Evolutionary conservation across 2,888 invertebrate genomes (phyloP).

Genomic region (Eutolmus rufibarbis): DNA sequence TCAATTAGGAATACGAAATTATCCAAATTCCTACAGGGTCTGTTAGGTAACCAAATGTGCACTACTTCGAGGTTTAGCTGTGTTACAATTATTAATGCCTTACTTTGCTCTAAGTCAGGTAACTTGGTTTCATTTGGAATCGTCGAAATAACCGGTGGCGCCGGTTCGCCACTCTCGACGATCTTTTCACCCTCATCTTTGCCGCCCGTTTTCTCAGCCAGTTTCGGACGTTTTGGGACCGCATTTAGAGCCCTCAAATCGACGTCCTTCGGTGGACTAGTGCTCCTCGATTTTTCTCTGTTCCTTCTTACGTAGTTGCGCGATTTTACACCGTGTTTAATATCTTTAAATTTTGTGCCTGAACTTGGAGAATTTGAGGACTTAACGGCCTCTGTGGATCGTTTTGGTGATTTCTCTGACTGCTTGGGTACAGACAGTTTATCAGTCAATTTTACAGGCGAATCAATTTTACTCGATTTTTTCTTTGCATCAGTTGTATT

Average conservation of each 20-base stretch:
- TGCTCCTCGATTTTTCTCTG: constrained; percentile 69
- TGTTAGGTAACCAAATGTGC: constrained; percentile 48
- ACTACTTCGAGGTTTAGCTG: constrained; percentile 47
- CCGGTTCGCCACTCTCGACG: neutral
- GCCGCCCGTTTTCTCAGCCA: neutral
- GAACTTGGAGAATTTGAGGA: constrained; percentile 21
- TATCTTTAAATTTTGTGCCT: constrained; percentile 64
- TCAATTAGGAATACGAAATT: neutral
- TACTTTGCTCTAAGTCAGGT: constrained; percentile 48
- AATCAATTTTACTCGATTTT: constrained; percentile 12
- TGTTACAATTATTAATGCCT: constrained; percentile 44
- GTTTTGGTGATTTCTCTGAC: constrained; percentile 46
- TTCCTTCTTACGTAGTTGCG: constrained; percentile 74
- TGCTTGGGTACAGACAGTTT: constrained; percentile 22
- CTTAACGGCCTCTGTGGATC: neutral
- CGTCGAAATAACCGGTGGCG: neutral
- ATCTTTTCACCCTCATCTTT: neutral
- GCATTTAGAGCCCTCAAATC: constrained; percentile 43
- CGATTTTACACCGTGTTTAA: constrained; percentile 67
- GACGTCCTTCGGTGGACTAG: constrained; percentile 51
- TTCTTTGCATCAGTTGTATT: neutral
- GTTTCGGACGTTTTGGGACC: constrained; percentile 35
- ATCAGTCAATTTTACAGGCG: neutral
- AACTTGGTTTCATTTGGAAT: constrained; percentile 32
- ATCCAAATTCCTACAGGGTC: constrained; percentile 31